Conservation (phyloP, 2,113 vertebrate species). For the Prietella phreatophila region DNA sequence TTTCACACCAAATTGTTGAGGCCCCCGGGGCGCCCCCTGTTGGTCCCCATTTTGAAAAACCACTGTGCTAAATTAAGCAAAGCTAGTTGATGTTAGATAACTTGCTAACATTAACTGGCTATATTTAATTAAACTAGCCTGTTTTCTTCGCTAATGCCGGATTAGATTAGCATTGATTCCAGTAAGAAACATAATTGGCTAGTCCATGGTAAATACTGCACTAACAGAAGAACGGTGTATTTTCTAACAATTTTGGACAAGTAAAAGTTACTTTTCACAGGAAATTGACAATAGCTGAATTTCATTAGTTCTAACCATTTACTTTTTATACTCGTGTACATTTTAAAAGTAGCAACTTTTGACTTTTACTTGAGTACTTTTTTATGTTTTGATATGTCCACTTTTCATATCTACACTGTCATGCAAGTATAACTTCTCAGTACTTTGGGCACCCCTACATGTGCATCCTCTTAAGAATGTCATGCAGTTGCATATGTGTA, state of each 20-base stretch:
- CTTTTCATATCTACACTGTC: background rate
- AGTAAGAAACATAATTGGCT: background rate
- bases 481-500: background rate
- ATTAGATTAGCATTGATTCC: background rate
- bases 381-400: background rate
- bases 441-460: background rate
- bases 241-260: background rate
- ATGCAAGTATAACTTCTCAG: background rate
- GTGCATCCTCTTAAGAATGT: background rate
- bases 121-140: too few relatives aligned
- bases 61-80: too few relatives aligned
- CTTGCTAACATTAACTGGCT: too few relatives aligned
- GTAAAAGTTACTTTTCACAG: background rate
- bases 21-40: too few relatives aligned
- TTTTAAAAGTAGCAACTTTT: background rate
- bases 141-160: too few relatives aligned
- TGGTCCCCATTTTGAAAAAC: too few relatives aligned
- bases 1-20: too few relatives aligned
- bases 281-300: background rate
- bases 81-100: too few relatives aligned
- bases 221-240: background rate
- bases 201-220: background rate
- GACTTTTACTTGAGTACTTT: background rate
- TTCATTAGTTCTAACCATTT: background rate
- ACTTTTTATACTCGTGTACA: background rate